Conservation (phyloP, 2,888 invertebrate species). For the Oxycera nigricornis region DNA sequence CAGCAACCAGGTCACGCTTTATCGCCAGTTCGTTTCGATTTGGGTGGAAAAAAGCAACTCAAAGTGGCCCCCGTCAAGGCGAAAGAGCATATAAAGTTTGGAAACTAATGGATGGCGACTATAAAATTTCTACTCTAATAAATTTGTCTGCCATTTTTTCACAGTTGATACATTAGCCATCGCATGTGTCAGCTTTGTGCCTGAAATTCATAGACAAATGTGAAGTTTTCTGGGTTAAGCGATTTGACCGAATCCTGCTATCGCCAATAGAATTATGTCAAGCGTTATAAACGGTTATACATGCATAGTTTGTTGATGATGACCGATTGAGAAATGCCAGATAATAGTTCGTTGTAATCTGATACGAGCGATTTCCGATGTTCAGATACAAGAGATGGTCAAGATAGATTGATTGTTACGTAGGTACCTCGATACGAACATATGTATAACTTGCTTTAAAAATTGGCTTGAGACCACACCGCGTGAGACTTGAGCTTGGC, state of each 20-base stretch:
- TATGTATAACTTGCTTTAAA: neutral
- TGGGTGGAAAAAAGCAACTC: constrained; percentile 6
- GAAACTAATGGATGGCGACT: constrained; percentile 36
- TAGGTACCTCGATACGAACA: too few relatives aligned
- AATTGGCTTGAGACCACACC: neutral
- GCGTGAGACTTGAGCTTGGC: neutral
- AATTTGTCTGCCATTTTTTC: constrained; percentile 35
- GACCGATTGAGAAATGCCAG: neutral
- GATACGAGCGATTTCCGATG: neutral
- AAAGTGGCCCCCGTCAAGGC: constrained; percentile 30
- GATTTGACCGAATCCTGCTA: constrained; percentile 23
- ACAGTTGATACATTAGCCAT: neutral
- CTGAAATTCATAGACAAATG: constrained; percentile 5
- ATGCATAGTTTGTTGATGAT: neutral
- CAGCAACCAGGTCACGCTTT: constrained; percentile 39
- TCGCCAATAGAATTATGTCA: constrained; percentile 13
- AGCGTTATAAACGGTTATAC: neutral
- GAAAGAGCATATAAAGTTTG: constrained; percentile 24
- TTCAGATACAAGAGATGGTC: neutral
- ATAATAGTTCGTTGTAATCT: constrained; percentile 1
- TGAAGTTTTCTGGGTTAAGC: constrained; percentile 22
- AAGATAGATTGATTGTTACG: neutral
- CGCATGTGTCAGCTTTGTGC: constrained; percentile 17
- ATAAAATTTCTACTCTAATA: constrained; percentile 38
- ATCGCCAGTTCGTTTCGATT: constrained; percentile 33